phyloP scores from a whole-genome alignment of 30 jellyfish, hydroid and myxozoan genomes.

The Nemopilema nomurai region DNA sequence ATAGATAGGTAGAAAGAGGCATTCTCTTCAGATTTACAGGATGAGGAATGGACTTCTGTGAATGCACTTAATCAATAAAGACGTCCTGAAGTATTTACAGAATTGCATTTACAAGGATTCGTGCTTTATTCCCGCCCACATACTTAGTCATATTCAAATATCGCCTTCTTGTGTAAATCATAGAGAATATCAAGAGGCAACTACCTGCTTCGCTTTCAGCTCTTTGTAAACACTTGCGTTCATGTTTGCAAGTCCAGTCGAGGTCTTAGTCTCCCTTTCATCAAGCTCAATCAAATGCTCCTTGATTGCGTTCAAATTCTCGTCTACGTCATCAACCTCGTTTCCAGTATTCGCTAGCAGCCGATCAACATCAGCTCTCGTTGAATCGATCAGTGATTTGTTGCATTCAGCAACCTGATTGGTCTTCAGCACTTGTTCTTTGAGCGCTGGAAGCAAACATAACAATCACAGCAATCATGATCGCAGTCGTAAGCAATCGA shows the following conservation, averaged over 20 bases:
- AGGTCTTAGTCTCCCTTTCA: slow-evolving; percentile 20
- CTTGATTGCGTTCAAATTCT: background rate
- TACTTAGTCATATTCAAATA: too few species aligned
- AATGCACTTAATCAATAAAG: too few species aligned
- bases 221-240: slow-evolving; percentile 39
- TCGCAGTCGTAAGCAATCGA: too few species aligned
- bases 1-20: too few species aligned
- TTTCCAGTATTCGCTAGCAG: background rate
- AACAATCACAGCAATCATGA: too few species aligned
- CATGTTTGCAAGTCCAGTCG: slow-evolving; percentile 30
- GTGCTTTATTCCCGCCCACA: too few species aligned
- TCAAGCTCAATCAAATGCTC: slow-evolving; percentile 55
- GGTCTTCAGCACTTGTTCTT: slow-evolving; percentile 2
- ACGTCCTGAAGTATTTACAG: too few species aligned
- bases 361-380: slow-evolving; percentile 6
- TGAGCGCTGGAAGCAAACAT: slow-evolving; percentile 18
- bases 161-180: too few species aligned
- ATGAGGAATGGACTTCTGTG: too few species aligned
- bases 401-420: slow-evolving; percentile 20
- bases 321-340: slow-evolving; percentile 3
- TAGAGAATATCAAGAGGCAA: background rate
- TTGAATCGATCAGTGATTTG: slow-evolving; percentile 23
- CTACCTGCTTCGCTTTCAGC: slow-evolving; percentile 53
- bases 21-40: too few species aligned
- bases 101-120: too few species aligned